Percentiles rank a stretch among this genome's conserved stretches.
Evolutionary conservation across 1,140 invertebrate genomes (phyloP).

Genomic region (Zaprionus inermis): DNA sequence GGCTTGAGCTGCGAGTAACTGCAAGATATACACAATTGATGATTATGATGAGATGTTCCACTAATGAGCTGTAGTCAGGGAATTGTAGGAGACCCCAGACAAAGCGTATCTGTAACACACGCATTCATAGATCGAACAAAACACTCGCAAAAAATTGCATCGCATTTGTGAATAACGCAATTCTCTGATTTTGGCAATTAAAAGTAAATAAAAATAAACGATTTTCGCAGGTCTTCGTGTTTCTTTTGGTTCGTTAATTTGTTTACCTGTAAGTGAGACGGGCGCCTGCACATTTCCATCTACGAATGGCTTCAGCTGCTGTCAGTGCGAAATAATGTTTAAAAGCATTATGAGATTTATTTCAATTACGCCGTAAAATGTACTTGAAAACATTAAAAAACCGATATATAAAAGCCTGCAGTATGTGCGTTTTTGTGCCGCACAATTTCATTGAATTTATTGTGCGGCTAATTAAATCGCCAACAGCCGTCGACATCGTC

Average conservation of each 20-base stretch:
- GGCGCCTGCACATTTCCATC: neutral
- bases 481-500: neutral
- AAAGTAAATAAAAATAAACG: conserved; percentile 2
- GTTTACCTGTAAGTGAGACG: conserved; percentile 17
- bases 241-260: neutral
- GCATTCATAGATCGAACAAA: neutral
- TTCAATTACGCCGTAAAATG: conserved; percentile 70
- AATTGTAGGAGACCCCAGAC: no score
- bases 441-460: conserved; percentile 50
- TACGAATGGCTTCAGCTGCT: conserved; percentile 14
- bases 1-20: neutral
- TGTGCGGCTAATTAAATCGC: conserved; percentile 42
- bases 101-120: no score
- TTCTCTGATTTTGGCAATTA: neutral
- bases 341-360: conserved; percentile 52
- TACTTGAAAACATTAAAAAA: conserved; percentile 70
- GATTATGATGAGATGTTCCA: no score
- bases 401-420: conserved; percentile 3
- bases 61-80: no score
- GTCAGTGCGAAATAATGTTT: conserved; percentile 22
- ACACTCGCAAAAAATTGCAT: no score
- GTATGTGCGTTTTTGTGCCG: neutral
- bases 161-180: neutral
- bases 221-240: neutral
- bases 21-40: no score